Evolutionary conservation across 1,140 invertebrate species (phyloP).

Genomic region (Musca vetustissima): DNA sequence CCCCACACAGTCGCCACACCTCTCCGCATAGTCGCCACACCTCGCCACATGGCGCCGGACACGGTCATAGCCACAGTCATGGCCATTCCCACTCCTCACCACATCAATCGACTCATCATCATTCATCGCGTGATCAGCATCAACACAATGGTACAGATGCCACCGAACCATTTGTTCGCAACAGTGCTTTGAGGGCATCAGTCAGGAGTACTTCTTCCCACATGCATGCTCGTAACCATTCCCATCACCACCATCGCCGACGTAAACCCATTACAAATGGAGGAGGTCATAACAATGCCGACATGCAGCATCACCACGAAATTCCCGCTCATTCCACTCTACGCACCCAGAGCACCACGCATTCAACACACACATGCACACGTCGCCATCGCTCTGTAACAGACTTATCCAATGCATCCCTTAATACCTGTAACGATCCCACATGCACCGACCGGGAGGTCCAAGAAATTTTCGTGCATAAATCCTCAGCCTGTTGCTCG

Average conservation of each 20-base stretch:
- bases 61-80: conserved; percentile 21
- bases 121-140: conserved; percentile 22
- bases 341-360: conserved; percentile 1
- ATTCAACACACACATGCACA: conserved; percentile 24
- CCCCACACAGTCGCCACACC: conserved; percentile 25
- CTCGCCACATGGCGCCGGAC: conserved; percentile 22
- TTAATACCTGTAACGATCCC: conserved; percentile 45
- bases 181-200: conserved; percentile 3
- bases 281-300: neutral
- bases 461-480: conserved; percentile 47
- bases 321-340: conserved; percentile 6
- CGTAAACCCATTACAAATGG: conserved; percentile 29
- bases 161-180: conserved; percentile 4
- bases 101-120: conserved; percentile 30
- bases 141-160: conserved; percentile 13
- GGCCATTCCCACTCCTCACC: conserved; percentile 31
- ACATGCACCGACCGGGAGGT: conserved; percentile 45
- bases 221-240: conserved; percentile 26
- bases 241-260: conserved; percentile 41
- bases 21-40: conserved; percentile 30
- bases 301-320: conserved; percentile 39
- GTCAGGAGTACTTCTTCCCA: conserved; percentile 16
- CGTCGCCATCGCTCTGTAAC: conserved; percentile 50
- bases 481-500: conserved; percentile 36
- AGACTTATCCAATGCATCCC: conserved; percentile 43